These are phyloP conservation scores for Bombus waltoni DNA, from an alignment of 1,140 invertebrate species.

Conservation along the genomic window DNA sequence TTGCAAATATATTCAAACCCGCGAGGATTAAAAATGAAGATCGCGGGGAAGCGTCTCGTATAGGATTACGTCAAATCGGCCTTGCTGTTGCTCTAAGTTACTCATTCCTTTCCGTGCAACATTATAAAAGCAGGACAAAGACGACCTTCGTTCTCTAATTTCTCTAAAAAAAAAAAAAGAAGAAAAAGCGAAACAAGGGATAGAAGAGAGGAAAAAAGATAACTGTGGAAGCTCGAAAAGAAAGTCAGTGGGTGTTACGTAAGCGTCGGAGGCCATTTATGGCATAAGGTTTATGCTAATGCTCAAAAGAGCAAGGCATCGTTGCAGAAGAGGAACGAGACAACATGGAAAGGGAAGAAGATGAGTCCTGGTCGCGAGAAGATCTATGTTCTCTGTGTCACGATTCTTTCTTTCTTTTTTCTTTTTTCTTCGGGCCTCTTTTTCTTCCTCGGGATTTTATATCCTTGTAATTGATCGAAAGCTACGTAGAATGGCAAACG, in stretches of 20 bases:
- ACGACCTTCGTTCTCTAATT: constrained; percentile 11
- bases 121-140: background rate
- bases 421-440: background rate
- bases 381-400: constrained; percentile 12
- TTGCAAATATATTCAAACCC: constrained; percentile 43
- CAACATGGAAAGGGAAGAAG: constrained; percentile 2
- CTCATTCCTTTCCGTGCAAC: background rate
- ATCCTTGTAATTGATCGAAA: constrained; percentile 35
- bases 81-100: constrained; percentile 3
- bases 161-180: background rate
- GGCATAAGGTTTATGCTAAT: constrained; percentile 61
- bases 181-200: background rate
- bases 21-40: constrained; percentile 22
- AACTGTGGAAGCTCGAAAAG: constrained; percentile 52
- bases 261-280: constrained; percentile 53
- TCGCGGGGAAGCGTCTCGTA: background rate
- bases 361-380: background rate
- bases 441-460: background rate
- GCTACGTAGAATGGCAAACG: background rate
- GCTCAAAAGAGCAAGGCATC: constrained; percentile 11
- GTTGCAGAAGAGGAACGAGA: background rate
- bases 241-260: constrained; percentile 55
- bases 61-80: constrained; percentile 13
- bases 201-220: background rate
- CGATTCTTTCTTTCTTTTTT: background rate